Evolutionary conservation across 2,113 vertebrate species (phyloP).

Genomic region (Collichthys lucidus): DNA sequence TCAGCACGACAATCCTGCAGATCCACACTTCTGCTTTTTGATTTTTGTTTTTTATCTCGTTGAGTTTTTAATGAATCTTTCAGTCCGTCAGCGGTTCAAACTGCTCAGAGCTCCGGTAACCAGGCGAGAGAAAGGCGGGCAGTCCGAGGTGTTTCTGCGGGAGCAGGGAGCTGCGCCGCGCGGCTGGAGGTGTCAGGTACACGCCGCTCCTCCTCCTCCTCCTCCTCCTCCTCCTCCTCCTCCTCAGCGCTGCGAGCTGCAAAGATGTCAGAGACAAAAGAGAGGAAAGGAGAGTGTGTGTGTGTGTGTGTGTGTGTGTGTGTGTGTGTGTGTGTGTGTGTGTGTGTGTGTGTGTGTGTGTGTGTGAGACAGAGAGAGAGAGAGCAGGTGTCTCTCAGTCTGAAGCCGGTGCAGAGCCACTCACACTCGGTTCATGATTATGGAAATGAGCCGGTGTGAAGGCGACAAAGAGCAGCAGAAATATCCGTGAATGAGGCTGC

Average conservation of each 20-base stretch:
- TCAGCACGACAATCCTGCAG: constrained; percentile 13
- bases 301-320: too few relatives aligned
- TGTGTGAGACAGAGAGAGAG: constrained; percentile 1
- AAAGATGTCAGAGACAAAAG: constrained; percentile 74
- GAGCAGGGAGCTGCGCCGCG: constrained; percentile 52
- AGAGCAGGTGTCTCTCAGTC: constrained; percentile 69
- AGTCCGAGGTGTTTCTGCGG: too few relatives aligned
- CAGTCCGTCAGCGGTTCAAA: constrained; percentile 16
- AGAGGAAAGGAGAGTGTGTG: background rate
- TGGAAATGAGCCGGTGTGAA: constrained; percentile 3
- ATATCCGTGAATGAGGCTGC: background rate
- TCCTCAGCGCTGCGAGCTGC: too few relatives aligned
- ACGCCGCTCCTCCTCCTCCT: constrained; percentile 53
- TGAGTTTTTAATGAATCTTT: constrained; percentile 42
- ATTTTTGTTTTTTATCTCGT: background rate
- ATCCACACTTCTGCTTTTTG: background rate
- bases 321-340: background rate
- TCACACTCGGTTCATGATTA: constrained; percentile 20
- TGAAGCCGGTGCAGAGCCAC: constrained; percentile 20
- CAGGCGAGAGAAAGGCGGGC: constrained; percentile 17
- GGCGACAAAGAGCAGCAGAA: constrained; percentile 10
- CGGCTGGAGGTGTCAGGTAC: constrained; percentile 72
- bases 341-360: background rate
- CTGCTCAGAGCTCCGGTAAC: constrained; percentile 42
- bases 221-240: constrained; percentile 26